phyloP scores from a whole-genome alignment of 2,888 invertebrate species.

The Marasmarcha lunaedactyla region DNA sequence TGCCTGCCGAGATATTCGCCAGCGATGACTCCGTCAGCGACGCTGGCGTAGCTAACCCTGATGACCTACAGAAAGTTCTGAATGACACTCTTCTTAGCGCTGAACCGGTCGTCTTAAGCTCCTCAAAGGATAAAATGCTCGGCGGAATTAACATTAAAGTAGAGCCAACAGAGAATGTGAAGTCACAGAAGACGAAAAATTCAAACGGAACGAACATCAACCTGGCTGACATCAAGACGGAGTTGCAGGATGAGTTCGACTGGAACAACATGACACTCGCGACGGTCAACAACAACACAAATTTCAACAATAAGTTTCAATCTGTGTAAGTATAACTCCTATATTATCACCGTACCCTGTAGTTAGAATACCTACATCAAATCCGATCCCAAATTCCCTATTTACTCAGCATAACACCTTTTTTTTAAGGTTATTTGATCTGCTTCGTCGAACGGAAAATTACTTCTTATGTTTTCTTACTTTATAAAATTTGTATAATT shows the following conservation, averaged over 20 bases:
- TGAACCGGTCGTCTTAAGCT: slow-evolving; percentile 21
- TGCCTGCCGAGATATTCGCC: slow-evolving; percentile 64
- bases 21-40: slow-evolving; percentile 61
- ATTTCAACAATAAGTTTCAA: slow-evolving; percentile 47
- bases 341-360: no score
- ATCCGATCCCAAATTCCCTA: no score
- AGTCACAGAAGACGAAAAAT: slow-evolving; percentile 40
- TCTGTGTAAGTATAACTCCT: slow-evolving; percentile 42
- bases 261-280: slow-evolving; percentile 63
- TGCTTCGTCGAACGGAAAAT: no score
- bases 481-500: no score
- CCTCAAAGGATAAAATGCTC: slow-evolving; percentile 47
- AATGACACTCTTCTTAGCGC: slow-evolving; percentile 28
- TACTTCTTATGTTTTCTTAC: no score
- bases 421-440: no score
- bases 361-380: no score
- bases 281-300: slow-evolving; percentile 49
- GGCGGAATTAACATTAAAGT: slow-evolving; percentile 56
- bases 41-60: slow-evolving; percentile 32
- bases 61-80: slow-evolving; percentile 36
- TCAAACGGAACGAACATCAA: slow-evolving; percentile 27
- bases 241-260: slow-evolving; percentile 57
- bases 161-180: slow-evolving; percentile 29
- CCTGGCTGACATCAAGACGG: slow-evolving; percentile 57
- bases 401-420: no score